Percentiles rank a stretch among this genome's conserved stretches.
Conservation (phyloP, 2,888 invertebrate genomes). For the Dolichopus griseipennis region DNA sequence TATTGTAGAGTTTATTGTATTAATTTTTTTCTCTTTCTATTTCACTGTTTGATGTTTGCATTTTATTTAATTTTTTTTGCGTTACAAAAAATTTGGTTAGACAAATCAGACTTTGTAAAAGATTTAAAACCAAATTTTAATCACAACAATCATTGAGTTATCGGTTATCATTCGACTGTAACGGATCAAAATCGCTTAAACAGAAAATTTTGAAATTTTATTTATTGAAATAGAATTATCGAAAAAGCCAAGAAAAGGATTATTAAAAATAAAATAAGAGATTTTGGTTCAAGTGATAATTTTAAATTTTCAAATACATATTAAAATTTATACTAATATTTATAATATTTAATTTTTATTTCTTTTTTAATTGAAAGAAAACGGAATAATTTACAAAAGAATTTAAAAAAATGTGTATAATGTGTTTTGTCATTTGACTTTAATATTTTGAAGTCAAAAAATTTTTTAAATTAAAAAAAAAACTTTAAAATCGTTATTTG, state of each 20-base stretch:
- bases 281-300: neutral
- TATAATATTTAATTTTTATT: neutral
- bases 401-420: neutral
- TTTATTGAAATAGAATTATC: too few species aligned
- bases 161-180: constrained; percentile 24
- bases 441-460: constrained; percentile 2
- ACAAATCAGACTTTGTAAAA: constrained; percentile 20
- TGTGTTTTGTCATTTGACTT: neutral
- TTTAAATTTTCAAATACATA: too few species aligned
- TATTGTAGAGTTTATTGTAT: neutral
- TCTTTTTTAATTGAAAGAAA: neutral
- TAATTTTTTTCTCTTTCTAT: neutral
- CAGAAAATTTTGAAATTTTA: constrained; percentile 13
- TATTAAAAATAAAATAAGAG: constrained; percentile 13
- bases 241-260: constrained; percentile 14
- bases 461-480: neutral
- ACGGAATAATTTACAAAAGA: neutral
- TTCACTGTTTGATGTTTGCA: neutral
- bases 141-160: constrained; percentile 23
- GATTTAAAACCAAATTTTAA: constrained; percentile 25
- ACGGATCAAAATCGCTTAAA: constrained; percentile 20
- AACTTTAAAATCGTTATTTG: neutral
- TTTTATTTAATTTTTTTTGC: constrained; percentile 2
- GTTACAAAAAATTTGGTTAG: constrained; percentile 13
- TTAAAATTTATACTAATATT: too few species aligned